Base-by-base conservation (phyloP, 2,113 vertebrate genomes). In the Lates calcarifer region DNA sequence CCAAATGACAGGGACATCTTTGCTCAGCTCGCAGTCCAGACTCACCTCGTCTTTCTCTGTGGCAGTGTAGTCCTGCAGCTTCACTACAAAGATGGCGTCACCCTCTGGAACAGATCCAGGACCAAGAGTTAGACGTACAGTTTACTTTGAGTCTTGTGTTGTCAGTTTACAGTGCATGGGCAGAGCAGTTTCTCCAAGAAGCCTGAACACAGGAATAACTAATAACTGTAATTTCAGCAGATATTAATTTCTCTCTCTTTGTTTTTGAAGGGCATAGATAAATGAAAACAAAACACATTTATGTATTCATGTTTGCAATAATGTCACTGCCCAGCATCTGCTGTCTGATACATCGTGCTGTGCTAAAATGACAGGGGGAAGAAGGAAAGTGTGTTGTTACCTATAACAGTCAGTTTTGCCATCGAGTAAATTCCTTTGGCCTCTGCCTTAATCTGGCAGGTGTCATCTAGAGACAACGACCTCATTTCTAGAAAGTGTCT, bases 1-100 rank as follows among this genome's bases (percentile, higher is more conserved):
- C 98, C 98, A 99, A 74, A 96, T 94, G 29, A 99, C 98, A 0
- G 98, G 97, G 4, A 98, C 98, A 4, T 99, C 97, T 95, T 98
- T 99, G 93, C 97, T 99, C 58, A 99, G 94, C 88, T 99, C 97
- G 68, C 98, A 99, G 79, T 96, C 93, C 73, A 99, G 91, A 29
- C 83, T 94, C 76, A 99, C 92, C 85, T 98, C 97, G 17, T 99
- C 97, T 90, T 98, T 99, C 91, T 99, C 98, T 0, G 96, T 93
- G 70, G 96, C 97, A 0, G 96, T 96, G 92, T 95, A 97, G 85
- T 99, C 96, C 92, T 97, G 96, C 35, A 99, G 90, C 91, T 98
- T 99, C 89, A 96, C 95, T 37, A 95, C 95, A 79, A 99, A 99
- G 84, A 96, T 90, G 7, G 98, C 96, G 85, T 98, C 97, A 0